Conservation (phyloP, 2,797 vertebrate genomes). For the Pelochelys cantorii region DNA sequence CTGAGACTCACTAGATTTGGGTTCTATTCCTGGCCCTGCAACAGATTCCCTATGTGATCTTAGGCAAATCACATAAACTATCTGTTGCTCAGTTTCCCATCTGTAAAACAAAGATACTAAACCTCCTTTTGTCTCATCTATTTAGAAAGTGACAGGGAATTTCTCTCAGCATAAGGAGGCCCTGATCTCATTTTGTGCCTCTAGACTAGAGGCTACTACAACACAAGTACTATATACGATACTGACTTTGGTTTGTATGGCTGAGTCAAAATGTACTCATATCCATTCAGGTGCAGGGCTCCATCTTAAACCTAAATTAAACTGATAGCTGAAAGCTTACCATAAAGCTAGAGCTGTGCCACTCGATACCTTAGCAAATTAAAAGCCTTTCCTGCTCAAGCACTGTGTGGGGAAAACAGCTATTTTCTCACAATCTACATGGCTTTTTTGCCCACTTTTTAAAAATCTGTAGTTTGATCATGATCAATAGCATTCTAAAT, state of each 20-base stretch:
- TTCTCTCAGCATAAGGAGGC: neutral
- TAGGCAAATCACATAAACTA: slow-evolving; percentile 22
- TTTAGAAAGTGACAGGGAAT: neutral
- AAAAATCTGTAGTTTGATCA: neutral
- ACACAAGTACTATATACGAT: no score
- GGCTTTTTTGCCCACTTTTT: neutral
- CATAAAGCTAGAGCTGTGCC: no score
- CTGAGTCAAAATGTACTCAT: no score
- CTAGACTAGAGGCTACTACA: neutral
- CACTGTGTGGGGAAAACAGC: no score
- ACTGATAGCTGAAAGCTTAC: no score
- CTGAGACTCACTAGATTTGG: slow-evolving; percentile 38
- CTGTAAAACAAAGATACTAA: slow-evolving; percentile 23
- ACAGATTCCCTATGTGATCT: neutral
- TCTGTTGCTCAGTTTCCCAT: slow-evolving; percentile 30
- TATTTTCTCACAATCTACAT: neutral
- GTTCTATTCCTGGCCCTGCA: slow-evolving; percentile 40
- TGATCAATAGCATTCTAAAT: neutral
- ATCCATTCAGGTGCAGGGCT: no score
- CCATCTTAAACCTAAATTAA: no score
- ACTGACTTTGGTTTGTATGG: no score
- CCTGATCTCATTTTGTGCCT: slow-evolving; percentile 12
- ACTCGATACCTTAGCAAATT: no score
- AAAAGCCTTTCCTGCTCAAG: no score
- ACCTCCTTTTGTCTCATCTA: neutral